phyloP scores from a whole-genome alignment of 1,140 invertebrate genomes.

The Lepidurus arcticus region DNA sequence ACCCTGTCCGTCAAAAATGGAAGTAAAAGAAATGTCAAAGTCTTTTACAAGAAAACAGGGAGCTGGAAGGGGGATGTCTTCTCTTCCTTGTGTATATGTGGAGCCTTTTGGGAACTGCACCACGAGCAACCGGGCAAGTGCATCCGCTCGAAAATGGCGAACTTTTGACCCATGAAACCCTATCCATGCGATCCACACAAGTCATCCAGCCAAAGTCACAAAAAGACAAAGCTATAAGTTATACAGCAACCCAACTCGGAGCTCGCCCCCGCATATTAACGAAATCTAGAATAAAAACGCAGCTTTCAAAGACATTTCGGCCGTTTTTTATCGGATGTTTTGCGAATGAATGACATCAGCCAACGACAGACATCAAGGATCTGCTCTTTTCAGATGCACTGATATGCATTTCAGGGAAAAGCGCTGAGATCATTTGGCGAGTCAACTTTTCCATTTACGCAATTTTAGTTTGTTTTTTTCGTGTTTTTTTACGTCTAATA shows the following conservation, averaged over 20 bases:
- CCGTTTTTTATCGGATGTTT: neutral
- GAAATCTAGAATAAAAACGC: neutral
- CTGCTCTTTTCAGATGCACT: neutral
- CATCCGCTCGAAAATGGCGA: slow-evolving; percentile 15
- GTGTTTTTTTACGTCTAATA: neutral
- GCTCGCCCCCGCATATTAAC: slow-evolving; percentile 20
- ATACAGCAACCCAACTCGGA: neutral
- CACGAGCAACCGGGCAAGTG: neutral
- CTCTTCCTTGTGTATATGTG: neutral
- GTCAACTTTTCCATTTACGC: neutral
- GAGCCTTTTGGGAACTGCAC: neutral
- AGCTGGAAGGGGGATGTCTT: neutral
- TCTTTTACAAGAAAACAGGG: neutral
- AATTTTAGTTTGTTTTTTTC: neutral
- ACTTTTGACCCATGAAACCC: slow-evolving; percentile 15
- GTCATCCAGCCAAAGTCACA: neutral
- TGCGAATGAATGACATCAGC: neutral
- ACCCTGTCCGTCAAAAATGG: slow-evolving; percentile 5
- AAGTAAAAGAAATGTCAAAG: neutral
- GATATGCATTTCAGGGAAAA: neutral
- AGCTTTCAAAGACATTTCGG: neutral
- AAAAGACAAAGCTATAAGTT: slow-evolving; percentile 10
- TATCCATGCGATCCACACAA: neutral
- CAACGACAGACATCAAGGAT: neutral
- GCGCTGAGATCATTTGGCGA: neutral